These are phyloP conservation scores for Thalassophryne amazonica DNA, from an alignment of 2,797 vertebrate genomes.

Conservation along the genomic window DNA sequence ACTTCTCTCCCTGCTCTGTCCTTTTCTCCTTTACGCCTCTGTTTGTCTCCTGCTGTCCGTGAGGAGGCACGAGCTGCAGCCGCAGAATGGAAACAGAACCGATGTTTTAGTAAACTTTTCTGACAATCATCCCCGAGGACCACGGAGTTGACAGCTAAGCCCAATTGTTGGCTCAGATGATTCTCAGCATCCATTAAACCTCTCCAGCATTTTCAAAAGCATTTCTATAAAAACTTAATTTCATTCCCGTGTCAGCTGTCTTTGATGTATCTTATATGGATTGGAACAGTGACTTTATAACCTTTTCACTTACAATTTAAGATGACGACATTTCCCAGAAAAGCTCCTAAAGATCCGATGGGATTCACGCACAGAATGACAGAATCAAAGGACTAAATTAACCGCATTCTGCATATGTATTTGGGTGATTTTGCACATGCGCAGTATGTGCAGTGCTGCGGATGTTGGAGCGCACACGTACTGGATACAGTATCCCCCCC, in stretches of 20 bases:
- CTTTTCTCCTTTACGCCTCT: neutral
- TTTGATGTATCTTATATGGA: constrained; percentile 32
- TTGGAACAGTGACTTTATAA: constrained; percentile 33
- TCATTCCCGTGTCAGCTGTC: constrained; percentile 27
- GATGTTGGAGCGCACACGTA: constrained; percentile 50
- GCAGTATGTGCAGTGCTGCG: constrained; percentile 41
- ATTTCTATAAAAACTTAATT: constrained; percentile 49
- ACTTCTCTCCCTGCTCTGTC: constrained; percentile 21
- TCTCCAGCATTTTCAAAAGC: constrained; percentile 38
- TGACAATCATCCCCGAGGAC: constrained; percentile 41
- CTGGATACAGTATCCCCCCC: constrained; percentile 41
- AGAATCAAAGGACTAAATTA: constrained; percentile 36
- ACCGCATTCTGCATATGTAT: constrained; percentile 4
- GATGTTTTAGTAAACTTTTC: constrained; percentile 41
- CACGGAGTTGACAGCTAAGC: constrained; percentile 13
- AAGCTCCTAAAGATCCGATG: constrained; percentile 35
- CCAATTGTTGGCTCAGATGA: constrained; percentile 47
- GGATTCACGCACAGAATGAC: constrained; percentile 11
- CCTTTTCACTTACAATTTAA: constrained; percentile 52
- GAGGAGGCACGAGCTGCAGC: constrained; percentile 12
- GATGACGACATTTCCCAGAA: constrained; percentile 20
- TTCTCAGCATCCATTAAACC: constrained; percentile 56
- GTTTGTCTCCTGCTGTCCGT: constrained; percentile 6
- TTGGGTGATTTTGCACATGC: constrained; percentile 19
- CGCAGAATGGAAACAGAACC: constrained; percentile 9